Evolutionary conservation across 2,797 vertebrate species (phyloP).

Genomic region (Podarcis siculus): DNA sequence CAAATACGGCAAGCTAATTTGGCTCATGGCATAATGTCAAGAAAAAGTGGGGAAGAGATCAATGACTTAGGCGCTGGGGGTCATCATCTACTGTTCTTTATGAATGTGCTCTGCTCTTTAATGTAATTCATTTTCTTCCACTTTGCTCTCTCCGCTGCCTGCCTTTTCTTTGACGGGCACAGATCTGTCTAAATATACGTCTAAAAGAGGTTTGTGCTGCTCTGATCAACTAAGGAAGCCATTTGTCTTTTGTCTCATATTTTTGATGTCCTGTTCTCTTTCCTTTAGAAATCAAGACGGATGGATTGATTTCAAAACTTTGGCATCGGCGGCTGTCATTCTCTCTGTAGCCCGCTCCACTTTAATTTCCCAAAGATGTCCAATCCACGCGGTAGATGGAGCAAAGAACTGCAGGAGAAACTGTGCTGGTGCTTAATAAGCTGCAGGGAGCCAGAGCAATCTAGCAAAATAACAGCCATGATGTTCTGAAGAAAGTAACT

Average conservation of each 20-base stretch:
- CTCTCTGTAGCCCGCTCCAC: not conserved
- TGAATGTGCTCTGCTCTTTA: not conserved
- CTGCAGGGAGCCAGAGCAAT: constrained; percentile 11
- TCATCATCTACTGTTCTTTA: not conserved
- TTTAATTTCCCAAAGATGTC: constrained; percentile 27
- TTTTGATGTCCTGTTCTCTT: constrained; percentile 15
- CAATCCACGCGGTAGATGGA: not conserved
- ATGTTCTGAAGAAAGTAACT: not conserved
- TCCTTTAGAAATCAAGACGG: constrained; percentile 7
- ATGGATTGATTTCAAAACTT: constrained; percentile 23
- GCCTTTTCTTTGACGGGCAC: constrained; percentile 2
- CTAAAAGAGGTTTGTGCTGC: constrained; percentile 2
- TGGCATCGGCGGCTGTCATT: constrained; percentile 12
- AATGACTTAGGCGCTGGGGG: not conserved
- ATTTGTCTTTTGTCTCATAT: constrained; percentile 24
- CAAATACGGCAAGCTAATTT: not conserved
- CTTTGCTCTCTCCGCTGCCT: not conserved
- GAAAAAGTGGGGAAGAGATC: not conserved
- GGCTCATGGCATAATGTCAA: constrained; percentile 16
- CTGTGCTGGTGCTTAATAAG: constrained; percentile 27
- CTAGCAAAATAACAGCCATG: constrained; percentile 32
- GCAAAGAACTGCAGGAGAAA: constrained; percentile 8
- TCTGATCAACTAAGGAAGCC: constrained; percentile 16
- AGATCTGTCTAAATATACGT: constrained; percentile 34
- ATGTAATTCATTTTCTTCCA: not conserved